These are phyloP conservation scores for Dipodomys merriami DNA, from an alignment of 2,113 vertebrate species.

Conservation along the genomic window DNA sequence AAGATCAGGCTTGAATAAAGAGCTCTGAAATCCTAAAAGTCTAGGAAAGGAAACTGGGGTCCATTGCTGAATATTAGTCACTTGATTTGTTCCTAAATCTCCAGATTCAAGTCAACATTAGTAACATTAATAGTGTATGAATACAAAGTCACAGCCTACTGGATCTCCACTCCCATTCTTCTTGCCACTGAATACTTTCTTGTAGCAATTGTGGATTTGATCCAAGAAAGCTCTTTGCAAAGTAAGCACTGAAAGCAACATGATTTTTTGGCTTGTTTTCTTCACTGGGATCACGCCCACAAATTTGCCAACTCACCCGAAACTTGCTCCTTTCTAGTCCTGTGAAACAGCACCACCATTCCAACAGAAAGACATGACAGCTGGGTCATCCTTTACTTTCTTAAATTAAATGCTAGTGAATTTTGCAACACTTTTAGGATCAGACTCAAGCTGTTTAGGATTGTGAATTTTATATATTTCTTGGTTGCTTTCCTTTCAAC, in stretches of 20 bases:
- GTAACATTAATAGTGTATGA: slow-evolving; percentile 34
- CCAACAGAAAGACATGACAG: neutral
- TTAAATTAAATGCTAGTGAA: neutral
- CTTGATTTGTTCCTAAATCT: neutral
- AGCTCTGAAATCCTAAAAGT: neutral
- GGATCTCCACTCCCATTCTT: neutral
- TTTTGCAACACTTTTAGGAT: neutral
- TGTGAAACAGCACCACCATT: neutral
- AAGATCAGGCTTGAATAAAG: neutral
- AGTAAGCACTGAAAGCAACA: slow-evolving; percentile 38
- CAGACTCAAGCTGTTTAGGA: neutral
- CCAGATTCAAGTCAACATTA: slow-evolving; percentile 8
- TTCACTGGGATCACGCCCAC: slow-evolving; percentile 9
- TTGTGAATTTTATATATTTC: neutral
- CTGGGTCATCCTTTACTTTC: neutral
- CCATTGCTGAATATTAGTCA: neutral
- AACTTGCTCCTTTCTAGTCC: slow-evolving; percentile 22
- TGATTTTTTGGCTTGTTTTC: slow-evolving; percentile 43
- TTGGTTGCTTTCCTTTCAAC: neutral
- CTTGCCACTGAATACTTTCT: neutral
- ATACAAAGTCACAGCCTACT: slow-evolving; percentile 11
- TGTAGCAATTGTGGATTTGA: neutral
- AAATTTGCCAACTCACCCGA: slow-evolving; percentile 44
- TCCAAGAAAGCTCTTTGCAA: slow-evolving; percentile 62
- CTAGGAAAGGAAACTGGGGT: neutral